A percentile compares a stretch with the other conserved stretches of the same genome.
Conservation (phyloP, 2,113 vertebrate species). For the Charina bottae region DNA sequence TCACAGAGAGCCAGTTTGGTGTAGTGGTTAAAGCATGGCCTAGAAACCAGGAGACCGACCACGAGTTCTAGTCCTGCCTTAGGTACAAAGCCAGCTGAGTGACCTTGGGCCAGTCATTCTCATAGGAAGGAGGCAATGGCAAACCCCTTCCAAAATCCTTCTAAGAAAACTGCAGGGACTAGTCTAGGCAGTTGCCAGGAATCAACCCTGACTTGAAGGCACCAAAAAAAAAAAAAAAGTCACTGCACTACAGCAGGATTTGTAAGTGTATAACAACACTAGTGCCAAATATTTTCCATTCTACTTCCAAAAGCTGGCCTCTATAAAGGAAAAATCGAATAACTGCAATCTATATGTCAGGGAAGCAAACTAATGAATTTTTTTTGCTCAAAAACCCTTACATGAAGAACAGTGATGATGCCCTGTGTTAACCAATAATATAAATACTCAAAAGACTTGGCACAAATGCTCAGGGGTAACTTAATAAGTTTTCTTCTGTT, state of each 20-base stretch:
- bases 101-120: not conserved
- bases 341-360: not conserved
- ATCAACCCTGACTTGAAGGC: no score
- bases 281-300: not conserved
- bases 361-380: not conserved
- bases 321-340: not conserved
- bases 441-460: not conserved
- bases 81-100: not conserved
- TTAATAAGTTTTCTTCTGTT: not conserved
- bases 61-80: not conserved
- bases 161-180: no score
- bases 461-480: not conserved
- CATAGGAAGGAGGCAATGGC: not conserved
- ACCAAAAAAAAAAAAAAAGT: no score
- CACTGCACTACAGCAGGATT: not conserved
- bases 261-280: not conserved
- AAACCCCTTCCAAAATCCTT: no score
- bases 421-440: accelerated
- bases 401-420: not conserved
- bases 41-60: not conserved
- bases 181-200: no score
- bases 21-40: not conserved
- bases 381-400: not conserved
- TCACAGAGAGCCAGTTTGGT: not conserved
- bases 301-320: not conserved